Evolutionary conservation across 2,113 vertebrate genomes (phyloP), one percentile per base, ranked within the genome.

Genomic region (Gymnocephalus cernua): DNA sequence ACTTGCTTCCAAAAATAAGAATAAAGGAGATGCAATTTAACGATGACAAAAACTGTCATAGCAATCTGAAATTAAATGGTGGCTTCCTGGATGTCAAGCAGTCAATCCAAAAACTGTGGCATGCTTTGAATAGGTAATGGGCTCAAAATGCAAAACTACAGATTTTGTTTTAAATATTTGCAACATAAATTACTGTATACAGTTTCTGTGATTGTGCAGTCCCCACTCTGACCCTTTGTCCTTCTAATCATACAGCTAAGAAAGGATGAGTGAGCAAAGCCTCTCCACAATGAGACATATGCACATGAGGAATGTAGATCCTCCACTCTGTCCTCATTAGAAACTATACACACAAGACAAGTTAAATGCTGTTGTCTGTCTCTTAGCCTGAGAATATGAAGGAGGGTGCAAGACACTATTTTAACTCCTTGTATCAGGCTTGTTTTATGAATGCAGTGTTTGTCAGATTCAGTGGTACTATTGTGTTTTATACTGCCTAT

Each of bases 301-400:
- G 90, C 92, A 93, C 93, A 93, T 11, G 1, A 91, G 92, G 93
- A 95, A 95, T 95, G 90, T 76, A 79, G 84, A 86, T 86, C 86
- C 78, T 72, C 63, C 3, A n/a, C 81, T 70, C 54, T 62, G 73
- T 73, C 72, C 86, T 90, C 84, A 83, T 93, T 90, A 91, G 87
- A 81, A 83, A 85, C 81, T 64, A 77, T 63, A 87, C 19, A 58
- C 48, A 82, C 76, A 87, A 62, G 85, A 76, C 79, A 56, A 77
- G 81, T 86, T 77, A 77, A 87, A 70, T 62, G 35, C 74, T 25
- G 19, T 16, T 54, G 53, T 69, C 68, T 74, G 44, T 63, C 64
- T 88, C 29, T 62, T 23, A 45, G 23, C 3, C 19, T 72, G 21
- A 68, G 44, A 64, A 48, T 29, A 66, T 56, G 29, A 80, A 78